Conservation (phyloP, 2,797 vertebrate genomes). For the Pseudopleuronectes americanus region DNA sequence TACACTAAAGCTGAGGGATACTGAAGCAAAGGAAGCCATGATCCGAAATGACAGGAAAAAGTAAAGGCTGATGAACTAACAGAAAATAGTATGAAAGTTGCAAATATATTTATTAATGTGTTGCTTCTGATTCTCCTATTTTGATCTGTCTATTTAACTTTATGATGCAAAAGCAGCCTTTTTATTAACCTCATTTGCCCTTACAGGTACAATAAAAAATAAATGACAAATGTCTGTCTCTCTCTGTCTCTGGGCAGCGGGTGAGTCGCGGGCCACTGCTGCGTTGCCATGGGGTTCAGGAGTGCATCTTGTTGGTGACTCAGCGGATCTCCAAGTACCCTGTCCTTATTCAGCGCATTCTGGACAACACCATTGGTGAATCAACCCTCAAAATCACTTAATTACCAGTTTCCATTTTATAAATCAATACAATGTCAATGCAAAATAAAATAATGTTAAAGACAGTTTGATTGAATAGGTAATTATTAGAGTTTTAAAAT, state of each 20-base stretch:
- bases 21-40: too few species aligned
- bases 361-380: slow-evolving; percentile 90
- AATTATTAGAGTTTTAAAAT: background rate
- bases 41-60: too few species aligned
- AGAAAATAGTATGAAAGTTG: too few species aligned
- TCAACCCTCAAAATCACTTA: background rate
- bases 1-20: too few species aligned
- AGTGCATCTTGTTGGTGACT: slow-evolving; percentile 94
- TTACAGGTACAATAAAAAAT: background rate
- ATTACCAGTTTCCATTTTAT: background rate
- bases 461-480: background rate
- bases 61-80: too few species aligned
- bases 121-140: background rate
- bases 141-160: background rate
- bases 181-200: background rate
- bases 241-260: slow-evolving; percentile 74
- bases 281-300: slow-evolving; percentile 91
- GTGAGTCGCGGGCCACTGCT: slow-evolving; percentile 86
- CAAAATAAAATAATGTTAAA: background rate
- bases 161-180: too few species aligned
- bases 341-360: slow-evolving; percentile 90
- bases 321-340: slow-evolving; percentile 96
- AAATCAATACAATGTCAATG: background rate
- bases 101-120: background rate
- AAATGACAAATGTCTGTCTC: background rate